Percentiles rank a stretch among this genome's conserved stretches.
These are phyloP conservation scores for Drosophila parvula DNA, from an alignment of 1,140 invertebrate species.

Conservation along the genomic window DNA sequence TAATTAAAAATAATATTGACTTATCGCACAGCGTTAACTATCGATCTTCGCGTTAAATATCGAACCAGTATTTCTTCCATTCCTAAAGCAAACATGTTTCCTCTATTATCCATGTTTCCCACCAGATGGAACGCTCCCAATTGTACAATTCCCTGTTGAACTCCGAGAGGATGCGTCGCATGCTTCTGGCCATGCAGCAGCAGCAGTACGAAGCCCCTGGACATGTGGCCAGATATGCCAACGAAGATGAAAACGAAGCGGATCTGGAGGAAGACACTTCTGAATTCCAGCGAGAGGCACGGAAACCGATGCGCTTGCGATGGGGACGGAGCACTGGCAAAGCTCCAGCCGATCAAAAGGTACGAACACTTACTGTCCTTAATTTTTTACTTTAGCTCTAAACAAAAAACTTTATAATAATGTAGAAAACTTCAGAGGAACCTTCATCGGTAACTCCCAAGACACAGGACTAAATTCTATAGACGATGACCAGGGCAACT, in stretches of 20 bases:
- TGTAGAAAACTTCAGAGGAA: conserved; percentile 33
- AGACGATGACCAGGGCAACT: conserved; percentile 31
- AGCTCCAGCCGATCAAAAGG: conserved; percentile 57
- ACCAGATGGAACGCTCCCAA: conserved; percentile 16
- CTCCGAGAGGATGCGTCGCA: conserved; percentile 55
- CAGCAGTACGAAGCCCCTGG: conserved; percentile 40
- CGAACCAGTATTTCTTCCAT: too few species aligned
- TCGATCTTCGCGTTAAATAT: too few species aligned
- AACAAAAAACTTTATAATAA: background rate
- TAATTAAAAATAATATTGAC: too few species aligned
- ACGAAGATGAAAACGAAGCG: conserved; percentile 28
- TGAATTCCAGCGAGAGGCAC: conserved; percentile 70
- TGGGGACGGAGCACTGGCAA: conserved; percentile 81
- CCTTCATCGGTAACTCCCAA: conserved; percentile 52
- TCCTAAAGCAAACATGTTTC: background rate
- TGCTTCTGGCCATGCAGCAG: conserved; percentile 56
- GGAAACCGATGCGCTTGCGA: conserved; percentile 79
- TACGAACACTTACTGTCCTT: background rate
- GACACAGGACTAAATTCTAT: conserved; percentile 55
- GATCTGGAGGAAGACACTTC: conserved; percentile 43
- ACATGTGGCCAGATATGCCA: conserved; percentile 28
- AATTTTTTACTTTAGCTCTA: too few species aligned
- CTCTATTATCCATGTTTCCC: background rate
- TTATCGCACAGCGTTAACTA: too few species aligned
- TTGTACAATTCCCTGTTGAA: conserved; percentile 52